Percentiles rank a stretch among this genome's conserved stretches.
Evolutionary conservation across 2,113 vertebrate genomes (phyloP).

Genomic region (Corvus hawaiiensis): DNA sequence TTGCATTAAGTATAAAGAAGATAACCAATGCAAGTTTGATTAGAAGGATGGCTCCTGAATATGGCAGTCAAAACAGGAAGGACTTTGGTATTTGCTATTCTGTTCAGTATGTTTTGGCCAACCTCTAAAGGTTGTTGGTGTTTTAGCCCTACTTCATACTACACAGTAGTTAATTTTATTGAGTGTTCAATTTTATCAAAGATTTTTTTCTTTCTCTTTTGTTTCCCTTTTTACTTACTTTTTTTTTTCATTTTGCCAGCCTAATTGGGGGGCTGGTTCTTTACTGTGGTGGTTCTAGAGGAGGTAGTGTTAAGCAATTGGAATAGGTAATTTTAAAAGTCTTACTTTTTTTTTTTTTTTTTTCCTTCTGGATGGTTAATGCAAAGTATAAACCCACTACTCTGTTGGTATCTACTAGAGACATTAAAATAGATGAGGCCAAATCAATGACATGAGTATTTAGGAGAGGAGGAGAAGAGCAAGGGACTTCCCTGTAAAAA

Average conservation of each 20-base stretch:
- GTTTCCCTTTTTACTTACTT: not conserved
- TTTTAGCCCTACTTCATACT: not conserved
- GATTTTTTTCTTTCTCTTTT: not conserved
- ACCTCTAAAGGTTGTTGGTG: not conserved
- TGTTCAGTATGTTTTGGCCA: not conserved
- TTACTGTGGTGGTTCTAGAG: not conserved
- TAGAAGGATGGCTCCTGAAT: not conserved
- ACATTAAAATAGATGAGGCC: not conserved
- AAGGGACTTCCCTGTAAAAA: not conserved
- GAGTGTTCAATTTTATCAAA: not conserved
- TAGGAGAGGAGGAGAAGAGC: not conserved
- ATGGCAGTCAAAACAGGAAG: not conserved
- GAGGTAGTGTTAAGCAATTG: not conserved
- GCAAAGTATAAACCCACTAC: not conserved
- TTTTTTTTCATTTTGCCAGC: not conserved
- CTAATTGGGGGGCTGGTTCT: not conserved
- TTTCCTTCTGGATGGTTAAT: not conserved
- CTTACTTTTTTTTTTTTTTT: not conserved
- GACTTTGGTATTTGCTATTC: not conserved
- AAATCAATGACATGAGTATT: not conserved
- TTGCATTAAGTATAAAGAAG: not conserved
- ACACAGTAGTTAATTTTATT: not conserved
- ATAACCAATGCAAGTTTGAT: not conserved
- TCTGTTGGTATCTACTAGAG: not conserved
- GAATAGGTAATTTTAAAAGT: not conserved